Evolutionary conservation across 2,888 invertebrate genomes (phyloP).

Genomic region (Machimus rusticus): DNA sequence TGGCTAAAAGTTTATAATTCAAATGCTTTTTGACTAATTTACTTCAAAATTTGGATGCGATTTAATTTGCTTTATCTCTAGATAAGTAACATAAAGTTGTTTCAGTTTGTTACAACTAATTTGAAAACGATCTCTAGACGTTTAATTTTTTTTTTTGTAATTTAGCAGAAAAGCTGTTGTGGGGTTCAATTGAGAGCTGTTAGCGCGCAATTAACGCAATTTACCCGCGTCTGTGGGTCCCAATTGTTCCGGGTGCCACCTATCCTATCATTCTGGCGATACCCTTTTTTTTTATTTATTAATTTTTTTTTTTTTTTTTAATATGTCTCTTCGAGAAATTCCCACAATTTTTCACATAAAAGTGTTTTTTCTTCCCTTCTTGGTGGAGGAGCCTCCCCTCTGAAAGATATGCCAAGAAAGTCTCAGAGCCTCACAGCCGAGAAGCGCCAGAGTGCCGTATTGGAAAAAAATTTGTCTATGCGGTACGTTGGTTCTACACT

Average conservation of each 20-base stretch:
- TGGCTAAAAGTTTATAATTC: no score
- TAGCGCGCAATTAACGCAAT: neutral
- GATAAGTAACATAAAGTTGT: no score
- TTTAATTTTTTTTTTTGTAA: neutral
- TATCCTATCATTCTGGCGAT: neutral
- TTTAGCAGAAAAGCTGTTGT: neutral
- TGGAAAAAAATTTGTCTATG: conserved; percentile 27
- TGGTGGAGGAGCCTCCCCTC: neutral
- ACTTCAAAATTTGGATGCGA: no score
- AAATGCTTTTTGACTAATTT: no score
- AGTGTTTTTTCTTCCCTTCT: neutral
- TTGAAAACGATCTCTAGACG: no score
- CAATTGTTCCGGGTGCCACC: neutral
- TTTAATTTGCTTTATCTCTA: no score
- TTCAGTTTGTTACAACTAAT: no score
- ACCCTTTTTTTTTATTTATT: neutral
- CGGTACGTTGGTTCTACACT: conserved; percentile 20
- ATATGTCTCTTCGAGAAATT: neutral
- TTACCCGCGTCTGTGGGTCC: neutral
- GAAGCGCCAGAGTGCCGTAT: conserved; percentile 23
- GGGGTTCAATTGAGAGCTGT: neutral
- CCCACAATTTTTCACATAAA: conserved; percentile 1
- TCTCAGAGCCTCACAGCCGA: neutral
- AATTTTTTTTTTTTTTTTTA: neutral
- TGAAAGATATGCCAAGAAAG: neutral